Conservation (phyloP, 2,888 invertebrate genomes). For the Epinotia ramella region DNA sequence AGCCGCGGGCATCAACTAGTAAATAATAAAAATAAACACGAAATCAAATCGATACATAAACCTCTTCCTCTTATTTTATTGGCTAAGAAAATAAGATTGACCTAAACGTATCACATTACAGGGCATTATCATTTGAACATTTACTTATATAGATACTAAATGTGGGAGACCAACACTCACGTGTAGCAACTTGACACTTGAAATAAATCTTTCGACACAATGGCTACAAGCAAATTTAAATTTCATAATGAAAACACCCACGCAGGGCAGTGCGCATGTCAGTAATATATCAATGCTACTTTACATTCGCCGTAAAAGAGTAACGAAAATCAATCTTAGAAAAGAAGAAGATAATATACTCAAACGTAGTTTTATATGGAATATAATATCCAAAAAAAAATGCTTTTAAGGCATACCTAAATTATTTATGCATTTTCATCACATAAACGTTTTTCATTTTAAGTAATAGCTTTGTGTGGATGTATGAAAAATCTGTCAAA, state of each 20-base stretch:
- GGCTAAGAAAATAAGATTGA: background rate
- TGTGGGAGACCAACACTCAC: slow-evolving; percentile 24
- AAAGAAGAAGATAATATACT: no score
- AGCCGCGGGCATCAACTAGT: no score
- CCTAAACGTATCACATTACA: background rate
- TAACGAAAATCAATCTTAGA: slow-evolving; percentile 1
- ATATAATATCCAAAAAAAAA: no score
- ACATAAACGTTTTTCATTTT: no score
- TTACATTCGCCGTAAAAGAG: slow-evolving; percentile 25
- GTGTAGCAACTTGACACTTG: slow-evolving; percentile 10
- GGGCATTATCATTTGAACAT: slow-evolving; percentile 8
- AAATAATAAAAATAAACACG: background rate
- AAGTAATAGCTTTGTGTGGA: no score
- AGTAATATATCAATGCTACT: slow-evolving; percentile 40
- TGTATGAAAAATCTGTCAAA: no score
- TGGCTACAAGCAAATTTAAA: slow-evolving; percentile 43
- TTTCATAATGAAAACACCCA: slow-evolving; percentile 45
- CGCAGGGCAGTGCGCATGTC: slow-evolving; percentile 25
- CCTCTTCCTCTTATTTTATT: background rate
- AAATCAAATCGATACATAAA: background rate
- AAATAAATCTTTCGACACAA: slow-evolving; percentile 45
- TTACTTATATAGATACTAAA: slow-evolving; percentile 1
- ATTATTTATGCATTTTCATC: no score
- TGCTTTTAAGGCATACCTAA: no score
- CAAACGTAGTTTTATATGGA: no score